Evolutionary conservation across 2,797 vertebrate species (phyloP), one percentile per base, ranked within the genome.

Genomic region (Acanthurus leucopareius): DNA sequence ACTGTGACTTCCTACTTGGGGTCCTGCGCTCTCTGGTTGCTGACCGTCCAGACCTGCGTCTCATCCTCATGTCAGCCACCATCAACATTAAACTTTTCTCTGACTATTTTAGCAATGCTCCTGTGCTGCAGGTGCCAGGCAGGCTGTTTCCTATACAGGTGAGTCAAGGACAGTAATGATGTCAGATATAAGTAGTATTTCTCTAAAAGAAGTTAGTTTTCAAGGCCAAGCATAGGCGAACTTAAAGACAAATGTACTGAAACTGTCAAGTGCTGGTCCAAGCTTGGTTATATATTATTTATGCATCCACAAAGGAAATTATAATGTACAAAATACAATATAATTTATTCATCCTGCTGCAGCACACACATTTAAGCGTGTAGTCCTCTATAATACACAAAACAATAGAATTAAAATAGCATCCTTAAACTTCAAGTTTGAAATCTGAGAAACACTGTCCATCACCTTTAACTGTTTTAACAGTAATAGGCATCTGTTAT

Each of bases 41-140:
- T 0, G 0, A 47, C 1, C 93, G 96, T 0, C 91, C 95, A 0
- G 94, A 96, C 88, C 92, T 98, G 35, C 96, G 96, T 17, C 93
- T 99, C 79, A 82, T 99, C 68, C 96, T 99, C 69, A 99, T 99
- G 97, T 99, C 98, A 0, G 98, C 98, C 80, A 99, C 98, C 86
- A 97, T 98, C 94, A 98, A 99, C 91, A 97, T 97, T 85, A 92
- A 88, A 10, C 97, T 99, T 13, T 99, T 99, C 75, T 97, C 97
- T 0, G 56, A 84, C 9, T 99, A 98, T 52, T 98, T 99, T 1
- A 85, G 88, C 0, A 25, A 66, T 0, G 97, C 97, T 0, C 98
- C 97, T 0, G 97, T 99, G 71, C 91, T 99, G 51, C 98, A 97
- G 90, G 97, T 99, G 1, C 98, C 98, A 0, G 98, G 98, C 3